Evolutionary conservation across 2,888 invertebrate species (phyloP).

Genomic region (Lepidonotus clava): DNA sequence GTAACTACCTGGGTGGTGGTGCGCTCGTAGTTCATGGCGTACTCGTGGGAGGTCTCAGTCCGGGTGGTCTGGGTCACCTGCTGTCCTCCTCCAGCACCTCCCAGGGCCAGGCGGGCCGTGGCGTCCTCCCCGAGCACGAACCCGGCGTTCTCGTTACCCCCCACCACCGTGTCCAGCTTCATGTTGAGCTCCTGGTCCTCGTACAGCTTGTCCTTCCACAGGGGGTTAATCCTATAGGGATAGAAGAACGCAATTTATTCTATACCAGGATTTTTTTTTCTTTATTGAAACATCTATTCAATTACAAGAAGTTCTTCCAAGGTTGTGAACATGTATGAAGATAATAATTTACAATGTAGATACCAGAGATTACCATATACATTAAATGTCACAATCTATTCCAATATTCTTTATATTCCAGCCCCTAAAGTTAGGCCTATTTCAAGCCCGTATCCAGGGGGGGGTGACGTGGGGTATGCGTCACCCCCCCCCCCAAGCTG

Average conservation of each 20-base stretch:
- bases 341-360: not conserved
- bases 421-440: too few relatives aligned
- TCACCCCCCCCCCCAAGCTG: too few relatives aligned
- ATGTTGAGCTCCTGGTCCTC: slow-evolving; percentile 56
- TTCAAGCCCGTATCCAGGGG: too few relatives aligned
- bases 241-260: not conserved
- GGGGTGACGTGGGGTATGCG: too few relatives aligned
- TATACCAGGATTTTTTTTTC: not conserved
- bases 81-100: not conserved
- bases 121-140: not conserved
- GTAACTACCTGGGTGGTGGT: slow-evolving; percentile 14
- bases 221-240: slow-evolving; percentile 38
- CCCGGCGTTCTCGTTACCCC: not conserved
- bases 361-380: too few relatives aligned
- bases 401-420: too few relatives aligned
- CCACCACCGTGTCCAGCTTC: slow-evolving; percentile 36
- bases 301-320: not conserved
- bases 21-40: slow-evolving; percentile 49
- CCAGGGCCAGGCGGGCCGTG: not conserved
- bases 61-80: slow-evolving; percentile 1
- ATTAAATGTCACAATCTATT: too few relatives aligned
- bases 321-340: not conserved
- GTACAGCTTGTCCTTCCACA: slow-evolving; percentile 49
- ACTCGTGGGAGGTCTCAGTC: slow-evolving; percentile 45
- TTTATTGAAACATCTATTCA: not conserved